These are phyloP conservation scores for Ochropleura plecta DNA, from an alignment of 2,888 invertebrate species.

Conservation along the genomic window DNA sequence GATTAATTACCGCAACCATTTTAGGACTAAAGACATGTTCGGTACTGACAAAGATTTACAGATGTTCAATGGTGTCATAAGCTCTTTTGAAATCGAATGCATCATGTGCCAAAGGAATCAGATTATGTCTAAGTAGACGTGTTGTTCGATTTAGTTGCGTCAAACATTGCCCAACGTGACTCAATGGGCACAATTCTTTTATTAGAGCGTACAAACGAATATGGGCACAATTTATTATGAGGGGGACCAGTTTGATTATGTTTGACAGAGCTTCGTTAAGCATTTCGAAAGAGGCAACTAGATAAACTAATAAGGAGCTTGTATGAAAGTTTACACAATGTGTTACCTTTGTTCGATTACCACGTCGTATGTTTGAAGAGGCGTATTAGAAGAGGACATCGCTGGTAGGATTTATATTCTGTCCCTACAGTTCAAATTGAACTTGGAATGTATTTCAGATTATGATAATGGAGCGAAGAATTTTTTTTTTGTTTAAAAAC, in stretches of 20 bases:
- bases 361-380: slow-evolving; percentile 33
- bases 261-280: slow-evolving; percentile 74
- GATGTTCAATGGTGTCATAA: slow-evolving; percentile 59
- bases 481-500: too few species aligned
- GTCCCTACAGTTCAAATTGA: too few species aligned
- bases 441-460: too few species aligned
- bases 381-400: slow-evolving; percentile 13
- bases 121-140: slow-evolving; percentile 55
- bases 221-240: slow-evolving; percentile 80
- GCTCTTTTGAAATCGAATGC: slow-evolving; percentile 56
- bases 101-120: slow-evolving; percentile 59
- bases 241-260: slow-evolving; percentile 73
- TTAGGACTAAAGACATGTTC: slow-evolving; percentile 32
- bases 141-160: slow-evolving; percentile 70
- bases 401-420: not conserved
- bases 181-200: slow-evolving; percentile 64
- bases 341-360: slow-evolving; percentile 38
- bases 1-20: slow-evolving; percentile 47
- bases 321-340: slow-evolving; percentile 41
- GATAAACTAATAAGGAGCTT: slow-evolving; percentile 38
- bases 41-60: slow-evolving; percentile 48
- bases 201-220: slow-evolving; percentile 70
- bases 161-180: slow-evolving; percentile 68
- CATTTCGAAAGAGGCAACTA: slow-evolving; percentile 72
- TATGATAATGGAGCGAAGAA: too few species aligned